Conservation (phyloP, 2,888 invertebrate species). For the Trissoscelio sp. region DNA sequence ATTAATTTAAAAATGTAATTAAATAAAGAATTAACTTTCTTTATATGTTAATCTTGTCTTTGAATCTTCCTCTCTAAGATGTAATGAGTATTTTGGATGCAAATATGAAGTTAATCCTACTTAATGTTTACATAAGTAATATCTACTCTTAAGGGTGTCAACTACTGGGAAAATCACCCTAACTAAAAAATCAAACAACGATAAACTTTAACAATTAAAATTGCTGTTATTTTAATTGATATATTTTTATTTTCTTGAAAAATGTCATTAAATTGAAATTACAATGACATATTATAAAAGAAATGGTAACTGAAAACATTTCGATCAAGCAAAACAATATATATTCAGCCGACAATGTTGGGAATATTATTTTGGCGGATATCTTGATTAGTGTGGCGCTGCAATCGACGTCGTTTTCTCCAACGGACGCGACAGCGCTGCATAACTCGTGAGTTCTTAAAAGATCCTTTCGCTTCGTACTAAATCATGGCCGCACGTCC, state of each 20-base stretch:
- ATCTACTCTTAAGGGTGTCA: too few relatives aligned
- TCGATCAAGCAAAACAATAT: conserved; percentile 29
- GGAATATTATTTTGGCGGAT: conserved; percentile 57
- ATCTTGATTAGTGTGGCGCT: conserved; percentile 65
- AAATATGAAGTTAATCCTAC: too few relatives aligned
- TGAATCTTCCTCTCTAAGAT: too few relatives aligned
- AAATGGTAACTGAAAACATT: conserved; percentile 7
- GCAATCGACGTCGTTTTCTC: conserved; percentile 60
- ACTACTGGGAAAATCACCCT: too few relatives aligned
- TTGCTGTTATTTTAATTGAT: conserved; percentile 3
- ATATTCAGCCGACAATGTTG: conserved; percentile 35
- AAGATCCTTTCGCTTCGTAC: conserved; percentile 72
- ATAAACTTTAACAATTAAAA: too few relatives aligned
- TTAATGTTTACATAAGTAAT: too few relatives aligned
- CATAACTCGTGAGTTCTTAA: conserved; percentile 67
- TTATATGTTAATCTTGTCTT: too few relatives aligned
- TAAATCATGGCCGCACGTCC: conserved; percentile 82
- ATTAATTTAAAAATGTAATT: too few relatives aligned
- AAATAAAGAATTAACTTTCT: too few relatives aligned
- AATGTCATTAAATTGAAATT: conserved; percentile 12
- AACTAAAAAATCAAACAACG: too few relatives aligned
- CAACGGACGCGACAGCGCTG: conserved; percentile 60
- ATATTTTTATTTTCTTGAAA: conserved; percentile 3
- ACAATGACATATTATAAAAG: conserved; percentile 57
- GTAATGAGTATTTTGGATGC: too few relatives aligned